Evolutionary conservation across 2,888 invertebrate genomes (phyloP), one percentile per base, ranked within the genome.

Genomic region (Chaetogeoica ovagalla): DNA sequence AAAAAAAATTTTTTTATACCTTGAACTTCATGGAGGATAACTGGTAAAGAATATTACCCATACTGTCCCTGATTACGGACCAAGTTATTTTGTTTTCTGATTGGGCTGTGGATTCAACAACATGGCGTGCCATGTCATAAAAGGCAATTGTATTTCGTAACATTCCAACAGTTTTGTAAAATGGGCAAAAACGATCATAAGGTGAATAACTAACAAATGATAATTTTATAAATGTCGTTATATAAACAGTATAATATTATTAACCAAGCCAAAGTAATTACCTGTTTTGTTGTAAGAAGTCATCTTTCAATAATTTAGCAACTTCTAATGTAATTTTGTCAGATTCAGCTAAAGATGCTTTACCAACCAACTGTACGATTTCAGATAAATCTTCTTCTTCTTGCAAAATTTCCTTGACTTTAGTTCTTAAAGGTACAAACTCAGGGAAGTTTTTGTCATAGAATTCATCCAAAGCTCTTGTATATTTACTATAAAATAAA

Each of bases 81-180:
- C 98, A 99, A 82, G 99, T 99, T 86, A 96, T 94, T 90, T 98
- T 98, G 90, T 98, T 97, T 87, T 99, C 99, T 65, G 96, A 96
- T 88, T 98, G 98, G 77, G 98, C 96, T 48, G 99, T 99, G 83
- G 95, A 93, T 89, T 99, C 98, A 2, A 99, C 98, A 1, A 98
- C 95, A 87, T 98, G 98, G 83, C 96, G 92, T 57, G 99, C 93
- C 93, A 98, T 92, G 88, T 99, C 99, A 88, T 98, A 99, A 89
- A 99, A 97, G 77, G 95, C 90, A 86, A 99, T 97, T 88, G 99
- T 97, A 90, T 99, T 99, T 87, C 91, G 92, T 86, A 99, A 87
- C 98, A 99, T 99, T 84, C 97, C 98, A 82, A 97, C 96, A 21
- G 98, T 98, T 90, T 99, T 99, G 91, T 98, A 99, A 91, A 99